Evolutionary conservation across 2,797 vertebrate species (phyloP).

Genomic region (Hypotaenidia okinawae): DNA sequence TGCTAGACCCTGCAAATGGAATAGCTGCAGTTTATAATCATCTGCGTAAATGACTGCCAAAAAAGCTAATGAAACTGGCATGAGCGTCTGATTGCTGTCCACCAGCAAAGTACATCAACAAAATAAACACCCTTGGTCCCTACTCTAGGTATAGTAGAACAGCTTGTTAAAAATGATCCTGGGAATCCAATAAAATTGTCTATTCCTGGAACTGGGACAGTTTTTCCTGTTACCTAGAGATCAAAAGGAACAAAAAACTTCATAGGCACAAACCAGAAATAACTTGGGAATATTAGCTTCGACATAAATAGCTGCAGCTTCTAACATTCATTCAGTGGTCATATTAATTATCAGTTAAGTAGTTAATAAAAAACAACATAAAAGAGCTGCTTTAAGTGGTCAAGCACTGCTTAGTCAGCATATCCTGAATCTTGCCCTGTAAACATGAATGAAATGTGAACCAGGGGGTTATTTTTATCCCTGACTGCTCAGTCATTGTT

Average conservation of each 20-base stretch:
- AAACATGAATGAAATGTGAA: background rate
- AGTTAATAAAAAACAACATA: background rate
- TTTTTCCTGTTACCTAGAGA: background rate
- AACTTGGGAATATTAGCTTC: background rate
- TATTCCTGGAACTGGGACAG: background rate
- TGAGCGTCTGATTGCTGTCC: background rate
- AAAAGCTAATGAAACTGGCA: constrained; percentile 14
- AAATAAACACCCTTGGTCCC: background rate
- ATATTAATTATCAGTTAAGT: background rate
- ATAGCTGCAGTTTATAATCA: background rate
- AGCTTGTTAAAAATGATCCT: background rate
- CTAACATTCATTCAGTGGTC: background rate
- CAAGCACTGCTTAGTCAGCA: background rate
- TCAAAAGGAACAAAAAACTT: background rate
- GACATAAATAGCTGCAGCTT: background rate
- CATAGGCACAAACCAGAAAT: background rate
- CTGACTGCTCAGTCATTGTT: background rate
- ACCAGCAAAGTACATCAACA: background rate
- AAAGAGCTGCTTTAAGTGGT: background rate
- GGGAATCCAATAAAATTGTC: background rate
- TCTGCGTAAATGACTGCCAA: background rate
- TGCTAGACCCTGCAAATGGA: background rate
- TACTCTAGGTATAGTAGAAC: background rate
- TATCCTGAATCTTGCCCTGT: background rate
- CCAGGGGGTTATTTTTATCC: background rate